phyloP scores from a whole-genome alignment of 2,797 vertebrate species.

The Sylvilagus floridanus region DNA sequence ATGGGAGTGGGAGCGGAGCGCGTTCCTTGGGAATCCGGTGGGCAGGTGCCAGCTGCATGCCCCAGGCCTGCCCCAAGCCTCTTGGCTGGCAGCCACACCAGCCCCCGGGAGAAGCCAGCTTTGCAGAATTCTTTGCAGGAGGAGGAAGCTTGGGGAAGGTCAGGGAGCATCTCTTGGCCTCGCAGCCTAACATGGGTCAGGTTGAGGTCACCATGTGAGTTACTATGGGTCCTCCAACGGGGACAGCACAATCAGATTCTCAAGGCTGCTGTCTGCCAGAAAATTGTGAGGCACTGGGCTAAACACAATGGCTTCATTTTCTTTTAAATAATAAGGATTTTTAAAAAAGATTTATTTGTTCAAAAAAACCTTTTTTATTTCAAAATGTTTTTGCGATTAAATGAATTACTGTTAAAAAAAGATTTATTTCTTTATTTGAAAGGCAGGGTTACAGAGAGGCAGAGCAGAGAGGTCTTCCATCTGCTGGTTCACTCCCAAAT shows the following conservation, averaged over 20 bases:
- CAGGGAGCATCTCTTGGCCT: conserved; percentile 38
- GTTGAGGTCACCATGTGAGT: conserved; percentile 21
- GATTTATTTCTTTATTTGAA: no score
- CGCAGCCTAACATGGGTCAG: not conserved
- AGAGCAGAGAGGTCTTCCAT: no score
- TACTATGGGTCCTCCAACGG: not conserved
- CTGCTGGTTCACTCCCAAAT: no score
- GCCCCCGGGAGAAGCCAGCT: conserved; percentile 29
- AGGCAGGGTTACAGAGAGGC: no score
- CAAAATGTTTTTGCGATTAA: no score
- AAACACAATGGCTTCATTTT: not conserved
- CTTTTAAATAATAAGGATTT: no score
- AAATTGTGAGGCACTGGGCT: not conserved
- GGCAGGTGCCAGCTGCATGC: conserved; percentile 82
- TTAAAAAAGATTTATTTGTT: no score
- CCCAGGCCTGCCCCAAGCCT: conserved; percentile 78
- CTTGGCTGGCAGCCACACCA: conserved; percentile 80
- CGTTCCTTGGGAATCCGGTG: conserved; percentile 66
- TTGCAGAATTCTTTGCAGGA: conserved; percentile 51
- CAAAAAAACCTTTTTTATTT: no score
- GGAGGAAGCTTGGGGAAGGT: conserved; percentile 53
- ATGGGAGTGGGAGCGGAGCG: conserved; percentile 1
- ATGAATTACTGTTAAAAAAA: no score
- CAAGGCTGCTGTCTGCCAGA: not conserved
- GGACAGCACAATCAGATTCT: conserved; percentile 1